Evolutionary conservation across 2,888 invertebrate genomes (phyloP), one percentile per base, ranked within the genome.

Genomic region (Morpho achilles): DNA sequence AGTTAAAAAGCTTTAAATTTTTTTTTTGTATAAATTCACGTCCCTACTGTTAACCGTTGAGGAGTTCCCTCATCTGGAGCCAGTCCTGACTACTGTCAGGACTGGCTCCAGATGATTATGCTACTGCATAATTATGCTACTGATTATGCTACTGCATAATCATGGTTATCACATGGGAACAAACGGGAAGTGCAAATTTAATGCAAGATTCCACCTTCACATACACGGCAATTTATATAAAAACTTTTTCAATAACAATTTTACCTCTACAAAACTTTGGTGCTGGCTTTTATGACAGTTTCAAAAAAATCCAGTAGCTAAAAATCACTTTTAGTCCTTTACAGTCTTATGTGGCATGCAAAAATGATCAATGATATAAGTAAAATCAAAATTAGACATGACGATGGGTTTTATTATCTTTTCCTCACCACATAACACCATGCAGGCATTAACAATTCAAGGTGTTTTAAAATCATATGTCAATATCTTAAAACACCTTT

Each of bases 271-370:
- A 82, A 84, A 73, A 75, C 74, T 75, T 86, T 86, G 82, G 84
- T 70, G 77, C 79, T 74, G 82, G 80, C 87, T 89, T 89, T 76
- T 70, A 78, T 86, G 84, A 81, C 74, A 84, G 65, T 71, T 74
- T 78, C 73, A 80, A 73, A 80, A 80, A 81, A 55, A 49, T 44
- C 77, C 80, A 82, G 75, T 76, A 79, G 73, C 67, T 67, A 67
- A 54, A 54, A 16, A 42, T 53, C 5, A 32, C 32, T 46, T 74
- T 72, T 79, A 83, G 77, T 77, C 73, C 56, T 62, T 74, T 87
- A 89, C 83, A 85, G 88, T 84, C 84, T 85, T 89, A 90, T 88
- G 90, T 90, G 90, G 90, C 87, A 83, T 85, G 88, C 86, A 73
- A 63, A 64, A 72, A 68, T 65, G 63, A 65, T 65, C 50, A 53